Percentiles rank a stretch among this genome's conserved stretches.
Evolutionary conservation across 1,140 invertebrate genomes (phyloP).

Genomic region (Lucilia sericata): DNA sequence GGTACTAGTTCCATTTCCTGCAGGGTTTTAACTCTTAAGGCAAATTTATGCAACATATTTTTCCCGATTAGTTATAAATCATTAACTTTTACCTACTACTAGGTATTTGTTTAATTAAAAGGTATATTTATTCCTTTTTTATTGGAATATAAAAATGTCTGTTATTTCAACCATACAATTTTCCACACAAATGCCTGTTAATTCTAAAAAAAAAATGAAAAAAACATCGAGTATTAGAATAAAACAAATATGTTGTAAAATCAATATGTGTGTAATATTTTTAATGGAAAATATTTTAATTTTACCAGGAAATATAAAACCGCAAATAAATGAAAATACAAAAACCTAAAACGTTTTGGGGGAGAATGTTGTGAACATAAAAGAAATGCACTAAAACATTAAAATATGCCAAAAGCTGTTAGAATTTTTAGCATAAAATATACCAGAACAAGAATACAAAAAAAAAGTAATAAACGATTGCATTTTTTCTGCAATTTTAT

Average conservation of each 20-base stretch:
- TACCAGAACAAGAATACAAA: background rate
- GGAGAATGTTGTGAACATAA: background rate
- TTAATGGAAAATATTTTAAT: conserved; percentile 17
- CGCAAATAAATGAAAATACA: background rate
- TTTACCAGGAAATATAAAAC: conserved; percentile 23
- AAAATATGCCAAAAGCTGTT: conserved; percentile 14
- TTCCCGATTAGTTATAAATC: too few species aligned
- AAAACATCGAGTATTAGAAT: background rate
- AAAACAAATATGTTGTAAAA: background rate
- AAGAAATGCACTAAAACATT: conserved; percentile 15
- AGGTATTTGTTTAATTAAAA: background rate
- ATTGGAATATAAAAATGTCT: background rate
- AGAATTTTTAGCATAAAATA: background rate
- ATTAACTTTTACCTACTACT: too few species aligned
- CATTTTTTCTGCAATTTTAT: background rate
- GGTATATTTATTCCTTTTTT: background rate
- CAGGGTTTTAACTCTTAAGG: too few species aligned
- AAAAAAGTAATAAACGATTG: background rate
- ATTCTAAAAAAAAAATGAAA: background rate
- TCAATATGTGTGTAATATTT: background rate
- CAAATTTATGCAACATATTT: too few species aligned
- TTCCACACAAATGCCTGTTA: background rate
- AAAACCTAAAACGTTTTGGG: background rate
- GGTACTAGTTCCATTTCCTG: too few species aligned
- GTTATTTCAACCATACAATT: conserved; percentile 5